phyloP scores from a whole-genome alignment of 1,140 invertebrate genomes.

The Pseudoatta argentina region DNA sequence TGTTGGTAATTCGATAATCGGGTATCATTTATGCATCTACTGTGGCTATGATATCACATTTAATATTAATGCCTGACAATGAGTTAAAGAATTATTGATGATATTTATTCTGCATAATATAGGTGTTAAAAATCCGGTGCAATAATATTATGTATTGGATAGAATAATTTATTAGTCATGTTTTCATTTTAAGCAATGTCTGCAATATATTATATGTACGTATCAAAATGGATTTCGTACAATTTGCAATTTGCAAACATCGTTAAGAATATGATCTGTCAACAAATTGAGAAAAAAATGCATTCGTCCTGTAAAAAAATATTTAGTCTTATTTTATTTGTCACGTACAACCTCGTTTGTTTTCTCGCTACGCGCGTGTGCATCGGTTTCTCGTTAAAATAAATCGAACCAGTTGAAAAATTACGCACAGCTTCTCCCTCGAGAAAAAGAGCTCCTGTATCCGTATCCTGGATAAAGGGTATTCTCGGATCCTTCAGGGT shows the following conservation, averaged over 20 bases:
- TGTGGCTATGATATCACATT: background rate
- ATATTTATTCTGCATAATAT: background rate
- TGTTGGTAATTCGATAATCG: background rate
- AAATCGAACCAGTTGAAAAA: conserved; percentile 56
- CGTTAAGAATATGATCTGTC: conserved; percentile 7
- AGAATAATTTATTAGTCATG: background rate
- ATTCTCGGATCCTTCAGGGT: conserved; percentile 62
- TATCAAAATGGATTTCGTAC: background rate
- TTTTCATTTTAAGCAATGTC: background rate
- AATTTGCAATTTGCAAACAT: background rate
- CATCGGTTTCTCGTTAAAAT: conserved; percentile 59
- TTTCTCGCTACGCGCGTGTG: conserved; percentile 24
- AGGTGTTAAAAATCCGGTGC: background rate
- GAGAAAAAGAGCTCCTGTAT: conserved; percentile 36
- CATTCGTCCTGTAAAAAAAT: background rate
- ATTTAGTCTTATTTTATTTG: background rate
- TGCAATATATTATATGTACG: background rate
- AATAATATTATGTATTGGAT: background rate
- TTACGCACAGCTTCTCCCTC: conserved; percentile 35
- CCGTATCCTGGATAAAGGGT: conserved; percentile 69
- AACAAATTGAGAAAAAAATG: background rate
- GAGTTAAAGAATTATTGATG: background rate
- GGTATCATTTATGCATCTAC: background rate
- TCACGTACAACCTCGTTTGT: conserved; percentile 20
- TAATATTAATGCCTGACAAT: conserved; percentile 1